A percentile compares a stretch with the other conserved stretches of the same genome.
Conservation (phyloP, 2,113 vertebrate genomes). For the Uria aalge region DNA sequence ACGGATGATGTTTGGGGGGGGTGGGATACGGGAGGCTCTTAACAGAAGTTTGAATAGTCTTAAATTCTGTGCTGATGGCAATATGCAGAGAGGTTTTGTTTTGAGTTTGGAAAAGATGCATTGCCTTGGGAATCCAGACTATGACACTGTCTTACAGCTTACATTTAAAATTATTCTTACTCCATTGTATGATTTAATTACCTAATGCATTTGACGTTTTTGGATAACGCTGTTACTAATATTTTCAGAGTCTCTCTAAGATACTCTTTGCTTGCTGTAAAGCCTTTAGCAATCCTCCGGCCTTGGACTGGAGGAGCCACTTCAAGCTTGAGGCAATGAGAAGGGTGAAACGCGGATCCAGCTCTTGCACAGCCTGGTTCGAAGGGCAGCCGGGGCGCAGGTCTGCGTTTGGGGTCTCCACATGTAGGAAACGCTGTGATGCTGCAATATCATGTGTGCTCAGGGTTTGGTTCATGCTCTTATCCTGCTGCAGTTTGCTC, state of each 20-base stretch:
- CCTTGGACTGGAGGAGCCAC: background rate
- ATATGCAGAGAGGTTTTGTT: background rate
- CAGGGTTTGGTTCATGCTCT: background rate
- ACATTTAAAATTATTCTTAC: background rate
- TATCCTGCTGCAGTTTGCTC: background rate
- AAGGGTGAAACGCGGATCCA: background rate
- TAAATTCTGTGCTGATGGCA: background rate
- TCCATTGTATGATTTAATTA: background rate
- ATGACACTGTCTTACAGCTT: background rate
- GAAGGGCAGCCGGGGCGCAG: background rate
- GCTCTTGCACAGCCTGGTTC: background rate
- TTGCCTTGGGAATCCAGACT: background rate
- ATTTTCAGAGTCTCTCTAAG: background rate
- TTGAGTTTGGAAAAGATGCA: background rate
- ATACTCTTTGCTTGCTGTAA: background rate
- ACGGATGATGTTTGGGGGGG: background rate
- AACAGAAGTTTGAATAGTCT: background rate
- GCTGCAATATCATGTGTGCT: background rate
- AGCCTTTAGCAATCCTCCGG: background rate
- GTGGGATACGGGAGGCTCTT: background rate
- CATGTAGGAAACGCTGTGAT: background rate
- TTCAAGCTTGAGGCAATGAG: background rate
- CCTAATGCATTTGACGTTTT: background rate
- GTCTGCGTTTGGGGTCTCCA: background rate
- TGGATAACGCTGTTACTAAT: background rate